Evolutionary conservation across 2,797 vertebrate species (phyloP).

Genomic region (Mareca strepera): DNA sequence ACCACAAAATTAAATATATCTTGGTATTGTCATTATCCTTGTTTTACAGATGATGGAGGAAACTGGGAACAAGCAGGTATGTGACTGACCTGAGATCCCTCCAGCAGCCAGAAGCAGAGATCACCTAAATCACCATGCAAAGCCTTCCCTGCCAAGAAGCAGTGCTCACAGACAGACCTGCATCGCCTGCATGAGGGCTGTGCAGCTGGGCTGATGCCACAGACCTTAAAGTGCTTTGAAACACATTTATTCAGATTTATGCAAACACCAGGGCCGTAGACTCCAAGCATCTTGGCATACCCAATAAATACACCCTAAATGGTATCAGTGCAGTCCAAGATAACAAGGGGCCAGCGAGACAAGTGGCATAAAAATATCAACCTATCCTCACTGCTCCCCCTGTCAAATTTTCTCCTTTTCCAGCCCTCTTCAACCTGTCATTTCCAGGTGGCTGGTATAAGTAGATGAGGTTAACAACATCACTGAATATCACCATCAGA

Average conservation of each 20-base stretch:
- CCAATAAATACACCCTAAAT: background rate
- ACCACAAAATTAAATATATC: background rate
- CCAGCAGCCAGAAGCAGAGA: background rate
- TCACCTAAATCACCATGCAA: background rate
- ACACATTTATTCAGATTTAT: background rate
- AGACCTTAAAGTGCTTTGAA: background rate
- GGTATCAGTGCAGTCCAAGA: background rate
- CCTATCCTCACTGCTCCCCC: background rate
- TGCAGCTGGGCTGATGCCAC: background rate
- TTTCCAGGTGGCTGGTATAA: background rate
- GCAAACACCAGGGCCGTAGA: background rate
- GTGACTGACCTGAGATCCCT: background rate
- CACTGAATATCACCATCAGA: rapidly evolving
- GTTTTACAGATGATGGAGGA: background rate
- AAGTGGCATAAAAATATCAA: background rate
- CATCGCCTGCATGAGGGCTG: background rate
- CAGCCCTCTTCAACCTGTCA: background rate
- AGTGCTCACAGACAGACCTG: background rate
- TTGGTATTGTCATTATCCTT: background rate
- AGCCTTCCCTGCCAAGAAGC: background rate
- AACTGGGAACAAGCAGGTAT: background rate
- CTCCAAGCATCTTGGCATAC: background rate
- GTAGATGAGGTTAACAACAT: background rate
- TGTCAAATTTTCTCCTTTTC: background rate
- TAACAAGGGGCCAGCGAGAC: background rate